These are phyloP conservation scores for Pimpla rufipes DNA, from an alignment of 2,888 invertebrate species.

Conservation along the genomic window DNA sequence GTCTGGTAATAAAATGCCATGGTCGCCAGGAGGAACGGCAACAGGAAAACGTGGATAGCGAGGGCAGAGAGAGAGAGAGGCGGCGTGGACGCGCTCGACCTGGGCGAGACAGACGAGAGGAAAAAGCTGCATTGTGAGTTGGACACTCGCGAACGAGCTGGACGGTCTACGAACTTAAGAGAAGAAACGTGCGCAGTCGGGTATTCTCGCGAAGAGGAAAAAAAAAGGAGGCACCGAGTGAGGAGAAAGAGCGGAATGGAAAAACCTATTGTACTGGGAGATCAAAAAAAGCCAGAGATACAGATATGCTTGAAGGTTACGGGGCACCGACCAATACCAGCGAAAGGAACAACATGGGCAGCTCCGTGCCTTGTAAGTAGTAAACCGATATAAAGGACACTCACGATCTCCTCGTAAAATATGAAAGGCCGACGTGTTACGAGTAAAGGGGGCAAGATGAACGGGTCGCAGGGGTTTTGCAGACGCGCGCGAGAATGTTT, in stretches of 20 bases:
- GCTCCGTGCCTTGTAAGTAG: conserved; percentile 57
- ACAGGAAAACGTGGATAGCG: conserved; percentile 32
- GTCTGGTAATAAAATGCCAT: conserved; percentile 64
- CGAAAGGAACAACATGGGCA: conserved; percentile 21
- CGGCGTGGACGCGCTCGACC: not conserved
- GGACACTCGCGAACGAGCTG: conserved; percentile 29
- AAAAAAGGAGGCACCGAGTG: not conserved
- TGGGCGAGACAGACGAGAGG: conserved; percentile 15
- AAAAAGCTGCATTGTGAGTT: conserved; percentile 24
- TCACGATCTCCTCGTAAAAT: conserved; percentile 82
- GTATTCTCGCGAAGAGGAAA: conserved; percentile 10
- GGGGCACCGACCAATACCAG: conserved; percentile 12
- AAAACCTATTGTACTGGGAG: conserved; percentile 10
- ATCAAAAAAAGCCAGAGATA: conserved; percentile 35
- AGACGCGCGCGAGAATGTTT: conserved; percentile 58
- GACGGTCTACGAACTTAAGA: conserved; percentile 20
- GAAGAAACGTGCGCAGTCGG: conserved; percentile 24
- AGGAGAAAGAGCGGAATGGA: conserved; percentile 14
- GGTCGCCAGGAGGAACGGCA: conserved; percentile 14
- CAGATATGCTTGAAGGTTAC: conserved; percentile 22
- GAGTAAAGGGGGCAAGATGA: conserved; percentile 55
- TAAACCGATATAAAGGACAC: conserved; percentile 80
- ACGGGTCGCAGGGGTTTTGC: conserved; percentile 39
- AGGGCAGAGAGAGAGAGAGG: not conserved
- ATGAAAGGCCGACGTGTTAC: conserved; percentile 74